phyloP scores from a whole-genome alignment of 2,888 invertebrate species.

The Drosophila ezoana region DNA sequence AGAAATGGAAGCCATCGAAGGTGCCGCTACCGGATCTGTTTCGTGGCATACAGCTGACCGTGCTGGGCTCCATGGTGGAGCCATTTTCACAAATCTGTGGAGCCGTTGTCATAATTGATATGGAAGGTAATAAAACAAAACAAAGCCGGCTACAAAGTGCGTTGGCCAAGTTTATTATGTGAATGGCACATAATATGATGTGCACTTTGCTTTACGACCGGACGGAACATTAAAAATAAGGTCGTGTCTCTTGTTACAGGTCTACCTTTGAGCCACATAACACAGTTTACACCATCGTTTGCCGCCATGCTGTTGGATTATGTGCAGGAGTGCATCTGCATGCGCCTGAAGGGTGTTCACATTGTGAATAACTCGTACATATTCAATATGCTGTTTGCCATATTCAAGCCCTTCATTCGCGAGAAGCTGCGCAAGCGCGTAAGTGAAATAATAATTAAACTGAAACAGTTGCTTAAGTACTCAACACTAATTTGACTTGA shows the following conservation, averaged over 20 bases:
- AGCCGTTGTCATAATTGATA: slow-evolving; percentile 90
- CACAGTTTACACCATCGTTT: slow-evolving; percentile 92
- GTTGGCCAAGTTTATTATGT: not conserved
- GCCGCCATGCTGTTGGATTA: slow-evolving; percentile 90
- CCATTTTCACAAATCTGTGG: slow-evolving; percentile 92
- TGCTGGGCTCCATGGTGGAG: slow-evolving; percentile 92
- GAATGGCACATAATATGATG: slow-evolving; percentile 13
- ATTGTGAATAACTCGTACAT: slow-evolving; percentile 94
- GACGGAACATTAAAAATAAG: not conserved
- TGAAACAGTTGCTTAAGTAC: not conserved
- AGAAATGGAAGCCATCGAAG: slow-evolving; percentile 91
- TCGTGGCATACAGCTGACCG: slow-evolving; percentile 88
- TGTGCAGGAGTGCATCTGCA: slow-evolving; percentile 92
- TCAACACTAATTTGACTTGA: not conserved
- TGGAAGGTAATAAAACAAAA: slow-evolving; percentile 86
- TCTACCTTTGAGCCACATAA: slow-evolving; percentile 89
- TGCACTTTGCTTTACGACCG: slow-evolving; percentile 8
- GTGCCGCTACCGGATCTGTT: slow-evolving; percentile 89
- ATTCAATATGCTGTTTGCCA: slow-evolving; percentile 93
- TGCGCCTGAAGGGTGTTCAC: slow-evolving; percentile 93
- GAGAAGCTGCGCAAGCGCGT: slow-evolving; percentile 92
- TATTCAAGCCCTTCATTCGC: slow-evolving; percentile 94
- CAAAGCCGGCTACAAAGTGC: not conserved
- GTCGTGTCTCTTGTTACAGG: slow-evolving; percentile 73
- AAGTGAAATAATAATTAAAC: slow-evolving; percentile 69